Evolutionary conservation across 2,888 invertebrate genomes (phyloP).

Genomic region (Liodrosophila aerea): DNA sequence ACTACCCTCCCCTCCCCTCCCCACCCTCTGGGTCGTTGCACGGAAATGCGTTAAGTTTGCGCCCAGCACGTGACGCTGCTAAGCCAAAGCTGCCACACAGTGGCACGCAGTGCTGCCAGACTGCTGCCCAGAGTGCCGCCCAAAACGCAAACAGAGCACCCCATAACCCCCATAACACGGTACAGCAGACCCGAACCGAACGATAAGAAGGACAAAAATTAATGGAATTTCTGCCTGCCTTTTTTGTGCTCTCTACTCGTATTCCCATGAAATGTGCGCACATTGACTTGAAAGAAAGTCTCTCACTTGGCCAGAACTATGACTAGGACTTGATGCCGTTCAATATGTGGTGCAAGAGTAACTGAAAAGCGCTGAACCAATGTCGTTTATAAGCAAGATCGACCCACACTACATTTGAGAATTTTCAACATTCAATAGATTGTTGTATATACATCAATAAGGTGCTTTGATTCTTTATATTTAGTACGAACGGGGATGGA

Average conservation of each 20-base stretch:
- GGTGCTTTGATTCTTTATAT: no score
- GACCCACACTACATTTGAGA: no score
- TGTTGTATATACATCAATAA: no score
- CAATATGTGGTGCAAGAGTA: no score
- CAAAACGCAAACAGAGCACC: not conserved
- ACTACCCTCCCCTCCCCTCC: not conserved
- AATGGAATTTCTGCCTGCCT: constrained; percentile 78
- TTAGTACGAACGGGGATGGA: no score
- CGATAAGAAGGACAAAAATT: constrained; percentile 80
- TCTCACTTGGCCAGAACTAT: no score
- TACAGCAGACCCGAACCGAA: constrained; percentile 16
- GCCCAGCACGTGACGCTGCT: constrained; percentile 75
- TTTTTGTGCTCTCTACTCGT: constrained; percentile 56
- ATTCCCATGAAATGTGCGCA: constrained; percentile 28
- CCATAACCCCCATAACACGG: constrained; percentile 9
- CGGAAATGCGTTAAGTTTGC: constrained; percentile 78
- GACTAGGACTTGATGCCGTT: no score
- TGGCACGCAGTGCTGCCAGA: constrained; percentile 64
- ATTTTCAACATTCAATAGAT: no score
- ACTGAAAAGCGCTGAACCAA: no score
- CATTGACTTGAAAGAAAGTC: no score
- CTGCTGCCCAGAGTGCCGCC: constrained; percentile 7
- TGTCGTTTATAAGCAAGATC: no score
- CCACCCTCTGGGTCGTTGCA: constrained; percentile 33
- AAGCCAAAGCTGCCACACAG: constrained; percentile 75